Evolutionary conservation across 2,797 vertebrate species (phyloP).

Genomic region (Psittacula derbiana): DNA sequence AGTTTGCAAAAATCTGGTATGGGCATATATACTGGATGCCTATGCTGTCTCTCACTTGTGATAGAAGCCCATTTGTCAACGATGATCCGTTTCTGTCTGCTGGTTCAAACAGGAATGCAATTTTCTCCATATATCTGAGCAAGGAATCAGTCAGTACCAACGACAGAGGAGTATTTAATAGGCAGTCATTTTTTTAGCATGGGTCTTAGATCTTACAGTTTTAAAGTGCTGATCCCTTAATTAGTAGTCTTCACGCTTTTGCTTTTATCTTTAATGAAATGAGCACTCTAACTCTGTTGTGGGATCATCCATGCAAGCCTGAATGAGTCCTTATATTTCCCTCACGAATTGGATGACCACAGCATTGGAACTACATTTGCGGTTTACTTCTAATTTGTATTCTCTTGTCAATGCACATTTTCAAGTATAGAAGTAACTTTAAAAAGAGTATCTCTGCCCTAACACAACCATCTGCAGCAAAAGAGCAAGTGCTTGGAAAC

Average conservation of each 20-base stretch:
- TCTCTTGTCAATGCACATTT: constrained; percentile 1
- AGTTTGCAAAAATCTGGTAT: not conserved
- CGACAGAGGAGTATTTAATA: not conserved
- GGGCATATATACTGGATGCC: not conserved
- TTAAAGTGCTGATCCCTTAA: not conserved
- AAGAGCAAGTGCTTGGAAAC: constrained; percentile 29
- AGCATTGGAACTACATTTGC: not conserved
- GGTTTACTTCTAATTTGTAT: not conserved
- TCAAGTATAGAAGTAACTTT: constrained; percentile 7
- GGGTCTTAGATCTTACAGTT: not conserved
- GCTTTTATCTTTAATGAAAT: constrained; percentile 4
- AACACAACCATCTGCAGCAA: constrained; percentile 37
- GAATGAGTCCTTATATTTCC: constrained; percentile 27
- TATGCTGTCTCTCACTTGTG: not conserved
- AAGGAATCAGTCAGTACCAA: not conserved
- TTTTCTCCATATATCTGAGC: constrained; percentile 17
- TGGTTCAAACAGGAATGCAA: not conserved
- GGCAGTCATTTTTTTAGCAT: not conserved
- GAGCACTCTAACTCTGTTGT: not conserved
- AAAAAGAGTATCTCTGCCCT: not conserved
- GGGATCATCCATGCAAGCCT: constrained; percentile 15
- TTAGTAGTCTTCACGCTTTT: not conserved
- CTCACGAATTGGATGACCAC: not conserved
- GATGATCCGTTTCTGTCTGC: not conserved
- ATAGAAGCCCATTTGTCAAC: not conserved